phyloP scores from a whole-genome alignment of 2,113 vertebrate species.

The Psittacara wagleri region DNA sequence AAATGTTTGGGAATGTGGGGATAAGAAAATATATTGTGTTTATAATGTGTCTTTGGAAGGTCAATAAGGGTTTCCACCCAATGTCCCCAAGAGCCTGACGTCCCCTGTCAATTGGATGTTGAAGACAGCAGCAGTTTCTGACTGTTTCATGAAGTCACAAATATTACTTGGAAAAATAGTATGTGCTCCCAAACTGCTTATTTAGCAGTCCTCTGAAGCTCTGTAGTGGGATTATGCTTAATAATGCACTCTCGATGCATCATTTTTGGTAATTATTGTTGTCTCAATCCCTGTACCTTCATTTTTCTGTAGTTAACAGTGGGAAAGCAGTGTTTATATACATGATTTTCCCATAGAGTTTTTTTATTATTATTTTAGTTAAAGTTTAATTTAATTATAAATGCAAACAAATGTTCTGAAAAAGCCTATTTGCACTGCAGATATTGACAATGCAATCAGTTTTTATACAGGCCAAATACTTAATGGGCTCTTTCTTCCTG shows the following conservation, averaged over 20 bases:
- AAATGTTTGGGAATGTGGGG: neutral
- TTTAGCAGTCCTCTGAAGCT: neutral
- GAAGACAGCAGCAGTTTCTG: neutral
- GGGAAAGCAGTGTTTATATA: neutral
- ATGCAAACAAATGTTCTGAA: slow-evolving; percentile 47
- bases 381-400: slow-evolving; percentile 53
- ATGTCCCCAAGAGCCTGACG: fast-evolving
- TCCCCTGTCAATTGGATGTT: neutral
- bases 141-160: neutral
- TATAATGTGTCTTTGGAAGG: neutral
- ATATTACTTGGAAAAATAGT: neutral
- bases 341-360: neutral
- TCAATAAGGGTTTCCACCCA: fast-evolving
- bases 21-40: neutral
- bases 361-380: neutral
- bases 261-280: neutral
- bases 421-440: slow-evolving; percentile 32
- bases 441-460: slow-evolving; percentile 17
- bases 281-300: neutral
- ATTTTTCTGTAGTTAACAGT: neutral
- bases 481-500: neutral
- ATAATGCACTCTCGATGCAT: neutral
- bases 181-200: neutral
- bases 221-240: neutral
- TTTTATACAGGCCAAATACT: slow-evolving; percentile 13